Base-by-base conservation (phyloP, 1,140 invertebrate genomes). In the Saccostrea cuccullata region DNA sequence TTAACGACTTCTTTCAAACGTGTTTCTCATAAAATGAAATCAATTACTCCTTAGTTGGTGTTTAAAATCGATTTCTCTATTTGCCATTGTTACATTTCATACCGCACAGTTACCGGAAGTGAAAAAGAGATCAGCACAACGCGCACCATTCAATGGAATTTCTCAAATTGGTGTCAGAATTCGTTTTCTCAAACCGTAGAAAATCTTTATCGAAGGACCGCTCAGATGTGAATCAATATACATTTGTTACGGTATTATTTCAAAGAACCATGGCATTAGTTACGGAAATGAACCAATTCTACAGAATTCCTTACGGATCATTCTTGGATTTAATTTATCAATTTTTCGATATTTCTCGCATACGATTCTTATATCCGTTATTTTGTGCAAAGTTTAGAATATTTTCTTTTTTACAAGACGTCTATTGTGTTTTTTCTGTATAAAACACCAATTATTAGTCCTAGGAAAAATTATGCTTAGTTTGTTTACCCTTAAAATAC, bases 141-240 rank as follows among this genome's bases (percentile, higher is more conserved):
- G 70, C 23, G 8, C 26, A 26, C 70, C 70, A 36, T 77, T 77
- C 30, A 77, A 30, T 77, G 70, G 70, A 77, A 77, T 77, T 77
- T 77, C 70, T 77, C 70, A 77, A 77, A 77, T 77, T 77, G 70
- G 70, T 77, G 70, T 77, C 26, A 77, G 70, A 77, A 77, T 77
- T 26, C 12, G 70, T 36, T 77, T 77, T 77, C 70, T 36, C 70
- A 77, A 77, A 36, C 70, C 26, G 13, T 77, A 77, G 26, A 36
- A 26, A 77, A 11, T 30, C 70, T 77, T 77, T 77, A 77, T 77
- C 70, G 36, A 77, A 77, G 15, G 26, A 26, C 26, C 8, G 26
- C 30, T 30, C 13, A 36, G 26, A 12, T 36, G 23, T 11, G 26
- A 77, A 77, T 77, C 70, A 77, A 77, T 77, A 77, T 15, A 36